A percentile compares a stretch with the other conserved stretches of the same genome.
These are phyloP conservation scores for Lamellibrachia columna DNA, from an alignment of 2,888 invertebrate genomes.

Conservation along the genomic window DNA sequence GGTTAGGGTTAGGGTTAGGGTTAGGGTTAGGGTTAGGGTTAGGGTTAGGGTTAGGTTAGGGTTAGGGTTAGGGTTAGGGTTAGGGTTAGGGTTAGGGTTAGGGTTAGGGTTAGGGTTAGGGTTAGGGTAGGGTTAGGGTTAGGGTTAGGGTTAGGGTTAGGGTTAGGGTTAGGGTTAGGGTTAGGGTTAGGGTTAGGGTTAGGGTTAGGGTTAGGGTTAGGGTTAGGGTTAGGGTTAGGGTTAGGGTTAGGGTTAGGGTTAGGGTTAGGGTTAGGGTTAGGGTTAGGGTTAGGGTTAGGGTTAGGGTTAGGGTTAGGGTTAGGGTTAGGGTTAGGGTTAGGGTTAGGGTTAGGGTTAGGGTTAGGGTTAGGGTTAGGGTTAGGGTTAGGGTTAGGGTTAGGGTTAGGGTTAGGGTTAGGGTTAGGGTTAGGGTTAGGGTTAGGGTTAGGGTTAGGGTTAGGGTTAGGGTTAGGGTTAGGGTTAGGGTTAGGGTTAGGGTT, in stretches of 20 bases:
- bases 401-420: constrained; percentile 43
- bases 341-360: constrained; percentile 45
- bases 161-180: constrained; percentile 18
- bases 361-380: constrained; percentile 44
- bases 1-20: constrained; percentile 45
- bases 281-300: constrained; percentile 41
- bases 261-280: constrained; percentile 44
- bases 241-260: constrained; percentile 47
- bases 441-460: constrained; percentile 45
- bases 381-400: constrained; percentile 44
- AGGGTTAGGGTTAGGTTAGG: constrained; percentile 43
- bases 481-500: no score
- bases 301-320: constrained; percentile 44
- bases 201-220: constrained; percentile 43
- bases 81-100: constrained; percentile 40
- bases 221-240: constrained; percentile 46
- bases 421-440: constrained; percentile 41
- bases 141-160: constrained; percentile 45
- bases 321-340: constrained; percentile 45
- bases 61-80: constrained; percentile 38
- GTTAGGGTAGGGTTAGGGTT: no score
- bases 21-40: constrained; percentile 43
- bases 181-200: constrained; percentile 31
- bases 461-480: constrained; percentile 45
- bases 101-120: constrained; percentile 45